Percentiles rank a stretch among this genome's conserved stretches.
phyloP scores from a whole-genome alignment of 2,888 invertebrate species.

The Globia sparganii region DNA sequence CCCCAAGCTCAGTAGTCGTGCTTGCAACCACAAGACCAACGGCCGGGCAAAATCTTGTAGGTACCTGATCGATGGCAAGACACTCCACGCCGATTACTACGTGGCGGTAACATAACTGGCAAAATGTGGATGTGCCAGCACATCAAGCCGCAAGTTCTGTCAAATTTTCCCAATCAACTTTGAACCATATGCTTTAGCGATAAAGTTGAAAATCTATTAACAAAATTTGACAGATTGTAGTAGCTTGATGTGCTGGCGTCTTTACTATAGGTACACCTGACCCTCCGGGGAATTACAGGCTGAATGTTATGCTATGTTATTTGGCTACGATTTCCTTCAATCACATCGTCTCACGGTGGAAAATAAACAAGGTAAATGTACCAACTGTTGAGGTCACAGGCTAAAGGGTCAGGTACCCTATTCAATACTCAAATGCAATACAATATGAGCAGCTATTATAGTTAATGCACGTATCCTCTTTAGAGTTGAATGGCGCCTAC shows the following conservation, averaged over 20 bases:
- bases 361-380: slow-evolving; percentile 41
- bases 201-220: too few relatives aligned
- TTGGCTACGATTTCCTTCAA: background rate
- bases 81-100: background rate
- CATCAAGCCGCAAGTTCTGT: too few relatives aligned
- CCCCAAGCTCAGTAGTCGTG: too few relatives aligned
- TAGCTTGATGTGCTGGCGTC: too few relatives aligned
- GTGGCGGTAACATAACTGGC: background rate
- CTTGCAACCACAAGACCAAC: too few relatives aligned
- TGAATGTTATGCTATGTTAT: background rate
- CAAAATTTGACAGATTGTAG: too few relatives aligned
- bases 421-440: slow-evolving; percentile 64
- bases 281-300: background rate
- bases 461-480: slow-evolving; percentile 65
- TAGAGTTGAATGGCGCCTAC: slow-evolving; percentile 62
- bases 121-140: background rate
- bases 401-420: slow-evolving; percentile 56
- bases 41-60: too few relatives aligned
- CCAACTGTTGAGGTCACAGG: slow-evolving; percentile 33
- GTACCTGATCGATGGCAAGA: background rate
- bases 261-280: too few relatives aligned
- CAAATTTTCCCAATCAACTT: too few relatives aligned
- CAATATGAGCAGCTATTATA: slow-evolving; percentile 59
- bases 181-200: too few relatives aligned
- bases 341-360: background rate